Base-by-base conservation (phyloP, 2,888 invertebrate species). In the Synergus itoensis region DNA sequence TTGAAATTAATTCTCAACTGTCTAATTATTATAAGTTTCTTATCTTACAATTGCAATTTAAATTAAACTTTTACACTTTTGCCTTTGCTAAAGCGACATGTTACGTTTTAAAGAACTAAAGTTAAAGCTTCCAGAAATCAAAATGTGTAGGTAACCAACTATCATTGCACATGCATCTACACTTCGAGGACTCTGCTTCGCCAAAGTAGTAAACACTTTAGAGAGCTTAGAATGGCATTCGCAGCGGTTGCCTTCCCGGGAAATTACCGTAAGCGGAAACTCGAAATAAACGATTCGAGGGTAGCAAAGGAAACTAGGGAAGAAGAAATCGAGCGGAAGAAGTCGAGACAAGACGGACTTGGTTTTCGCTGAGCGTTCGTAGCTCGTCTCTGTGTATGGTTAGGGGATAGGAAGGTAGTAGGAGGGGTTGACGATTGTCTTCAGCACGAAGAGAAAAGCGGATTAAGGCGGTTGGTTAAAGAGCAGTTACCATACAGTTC, bases 381-480 rank as follows among this genome's bases (percentile, higher is more conserved):
- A 7, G n/a, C 57, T 53, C 36, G 14, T 48, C 21, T 12, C 43
- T 43, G 45, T 57, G 40, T 36, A 11, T 57, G 79, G 76, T 78
- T 78, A 77, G 57, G 65, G 79, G 79, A 53, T 78, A 69, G 62
- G 77, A 12, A n/a, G 77, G 76, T 21, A 65, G 36, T n/a, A 79
- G 79, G 79, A 77, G 63, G 79, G 76, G 73, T 60, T 79, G 85
- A 83, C 85, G 86, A 88, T 87, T 89, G 87, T 87, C 87, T 86
- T 86, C 84, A 81, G 77, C 79, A 80, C 78, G 84, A 82, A 77
- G 78, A 85, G 88, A 78, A 88, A 88, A 90, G 87, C 87, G 87
- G 88, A 90, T 89, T 89, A 89, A 88, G 84, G 87, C 84, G 86
- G 87, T 88, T 86, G 87, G 87, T 89, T 89, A 88, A 89, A 89